phyloP scores from a whole-genome alignment of 2,113 vertebrate genomes.

The Chamaetylas fuelleborni region DNA sequence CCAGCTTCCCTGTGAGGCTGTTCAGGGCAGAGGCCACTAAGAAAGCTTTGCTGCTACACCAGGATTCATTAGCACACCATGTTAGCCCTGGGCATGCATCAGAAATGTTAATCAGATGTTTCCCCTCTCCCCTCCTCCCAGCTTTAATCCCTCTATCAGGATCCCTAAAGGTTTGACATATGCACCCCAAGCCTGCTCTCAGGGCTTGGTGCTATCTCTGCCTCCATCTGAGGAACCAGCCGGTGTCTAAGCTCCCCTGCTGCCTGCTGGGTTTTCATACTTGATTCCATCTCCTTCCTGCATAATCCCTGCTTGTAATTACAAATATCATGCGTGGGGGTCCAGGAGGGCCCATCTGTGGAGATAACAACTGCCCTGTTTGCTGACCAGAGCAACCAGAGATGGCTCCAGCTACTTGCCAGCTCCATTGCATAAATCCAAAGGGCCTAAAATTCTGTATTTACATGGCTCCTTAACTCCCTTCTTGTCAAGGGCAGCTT shows the following conservation, averaged over 20 bases:
- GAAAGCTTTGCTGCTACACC: background rate
- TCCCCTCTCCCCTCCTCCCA: background rate
- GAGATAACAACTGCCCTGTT: background rate
- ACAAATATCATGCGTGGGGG: background rate
- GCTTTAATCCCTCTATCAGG: conserved; percentile 23
- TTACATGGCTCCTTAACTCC: background rate
- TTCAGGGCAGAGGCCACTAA: background rate
- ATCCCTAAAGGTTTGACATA: background rate
- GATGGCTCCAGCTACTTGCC: background rate
- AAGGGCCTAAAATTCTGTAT: background rate
- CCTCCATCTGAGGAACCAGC: conserved; percentile 12
- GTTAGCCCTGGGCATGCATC: background rate
- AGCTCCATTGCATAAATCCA: background rate
- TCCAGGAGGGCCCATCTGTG: background rate
- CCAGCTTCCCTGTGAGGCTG: background rate
- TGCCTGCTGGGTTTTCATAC: background rate
- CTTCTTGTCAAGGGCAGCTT: background rate
- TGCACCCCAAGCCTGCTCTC: background rate
- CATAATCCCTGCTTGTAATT: conserved; percentile 54
- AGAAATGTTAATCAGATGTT: conserved; percentile 30
- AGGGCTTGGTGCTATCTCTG: background rate
- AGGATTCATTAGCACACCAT: background rate
- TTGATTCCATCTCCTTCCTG: conserved; percentile 17
- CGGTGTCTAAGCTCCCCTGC: background rate
- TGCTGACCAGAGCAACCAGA: background rate